Base-by-base conservation (phyloP, 2,888 invertebrate genomes). In the Cepaea hortensis region DNA sequence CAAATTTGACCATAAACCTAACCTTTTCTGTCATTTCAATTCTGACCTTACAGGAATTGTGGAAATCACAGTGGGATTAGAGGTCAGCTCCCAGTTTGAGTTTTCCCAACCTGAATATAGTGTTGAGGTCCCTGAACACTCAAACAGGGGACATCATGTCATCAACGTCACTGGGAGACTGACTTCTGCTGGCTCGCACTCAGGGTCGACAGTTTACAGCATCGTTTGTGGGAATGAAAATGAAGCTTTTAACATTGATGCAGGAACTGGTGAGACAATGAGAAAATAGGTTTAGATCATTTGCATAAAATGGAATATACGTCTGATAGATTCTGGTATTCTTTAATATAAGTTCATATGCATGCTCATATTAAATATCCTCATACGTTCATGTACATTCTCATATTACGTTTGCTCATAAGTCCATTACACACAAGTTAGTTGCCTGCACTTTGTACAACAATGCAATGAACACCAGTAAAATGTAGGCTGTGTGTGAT, bases 131-230 rank as follows among this genome's bases (percentile, higher is more conserved):
- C 96, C 96, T 0, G 99, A 99, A 94, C 98, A 98, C 94, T 97
- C 98, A 92, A 96, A 97, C 13, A 95, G 96, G 3, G 98, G 97
- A 0, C 97, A 97, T 0, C 96, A 96, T 1, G 96, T 99, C 9
- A 97, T 98, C 91, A 97, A 96, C 3, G 98, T 94, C 9, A 77
- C 81, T 61, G 93, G 93, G 3, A 75, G 81, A 9, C 84, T 73
- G 72, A 68, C 15, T 13, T 85, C 84, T 61, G 86, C 89, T 7
- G 70, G 84, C 13, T 85, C 87, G 76, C 77, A 84, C 11, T 81
- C 88, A 2, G 50, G 89, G 6, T 75, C 88, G 3, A 91, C 91
- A 68, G 88, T 85, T 0, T 93, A 92, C 90, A 91, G 90, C 85
- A 91, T 93, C 83, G 91, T 92, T 65, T 92, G 91, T 85, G 92